A percentile compares a stretch with the other conserved stretches of the same genome.
phyloP scores from a whole-genome alignment of 2,888 invertebrate species.

The Eilema griseolum region DNA sequence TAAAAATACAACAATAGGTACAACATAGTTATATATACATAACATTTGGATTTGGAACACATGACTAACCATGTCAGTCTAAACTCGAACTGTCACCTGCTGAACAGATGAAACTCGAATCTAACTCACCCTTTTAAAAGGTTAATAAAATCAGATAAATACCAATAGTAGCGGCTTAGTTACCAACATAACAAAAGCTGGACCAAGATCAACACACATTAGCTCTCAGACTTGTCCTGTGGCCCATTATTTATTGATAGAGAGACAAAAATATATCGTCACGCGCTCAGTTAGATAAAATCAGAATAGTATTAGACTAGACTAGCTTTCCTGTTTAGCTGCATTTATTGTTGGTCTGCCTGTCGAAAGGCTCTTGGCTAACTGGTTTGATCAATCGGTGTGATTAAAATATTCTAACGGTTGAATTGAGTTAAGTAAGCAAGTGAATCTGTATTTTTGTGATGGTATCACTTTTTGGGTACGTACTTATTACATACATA shows the following conservation, averaged over 20 bases:
- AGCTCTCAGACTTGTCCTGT: constrained; percentile 76
- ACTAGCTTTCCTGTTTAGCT: constrained; percentile 28
- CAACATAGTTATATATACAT: too few species aligned
- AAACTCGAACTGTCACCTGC: too few species aligned
- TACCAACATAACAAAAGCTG: constrained; percentile 64
- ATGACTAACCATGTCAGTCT: too few species aligned
- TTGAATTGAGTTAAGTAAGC: neutral
- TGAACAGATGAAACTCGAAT: constrained; percentile 27
- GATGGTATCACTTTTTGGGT: too few species aligned
- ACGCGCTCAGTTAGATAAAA: constrained; percentile 51
- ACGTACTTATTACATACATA: too few species aligned
- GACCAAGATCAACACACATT: constrained; percentile 81
- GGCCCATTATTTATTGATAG: constrained; percentile 79
- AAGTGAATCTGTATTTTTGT: neutral
- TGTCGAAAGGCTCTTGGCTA: neutral
- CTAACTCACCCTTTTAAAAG: constrained; percentile 11
- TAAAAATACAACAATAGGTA: too few species aligned
- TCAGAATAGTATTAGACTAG: constrained; percentile 45
- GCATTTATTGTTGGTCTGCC: constrained; percentile 39
- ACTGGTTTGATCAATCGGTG: neutral
- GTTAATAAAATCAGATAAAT: too few species aligned
- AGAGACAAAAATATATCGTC: constrained; percentile 79
- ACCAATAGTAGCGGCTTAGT: constrained; percentile 54
- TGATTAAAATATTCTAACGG: neutral
- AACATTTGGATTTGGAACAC: too few species aligned